These are phyloP conservation scores for Chionis minor DNA, from an alignment of 2,113 vertebrate species.

Conservation along the genomic window DNA sequence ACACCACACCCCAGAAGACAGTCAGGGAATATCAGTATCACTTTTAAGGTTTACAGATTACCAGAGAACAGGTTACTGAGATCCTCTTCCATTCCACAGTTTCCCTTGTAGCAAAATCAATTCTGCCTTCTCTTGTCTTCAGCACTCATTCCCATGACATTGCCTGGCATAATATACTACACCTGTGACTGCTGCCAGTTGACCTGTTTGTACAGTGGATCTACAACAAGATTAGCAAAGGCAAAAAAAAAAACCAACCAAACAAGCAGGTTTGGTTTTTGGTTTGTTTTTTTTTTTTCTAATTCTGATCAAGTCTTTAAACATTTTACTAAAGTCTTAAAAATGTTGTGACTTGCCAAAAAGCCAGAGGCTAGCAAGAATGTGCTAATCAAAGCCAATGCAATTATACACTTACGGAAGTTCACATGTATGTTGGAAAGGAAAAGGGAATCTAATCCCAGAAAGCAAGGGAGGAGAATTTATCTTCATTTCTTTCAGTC, in stretches of 20 bases:
- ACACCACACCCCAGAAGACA: not conserved
- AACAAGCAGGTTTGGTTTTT: accelerated
- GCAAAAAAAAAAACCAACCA: not conserved
- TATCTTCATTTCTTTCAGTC: not conserved
- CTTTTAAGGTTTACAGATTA: not conserved
- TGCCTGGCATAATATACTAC: not conserved
- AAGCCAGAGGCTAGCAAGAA: not conserved
- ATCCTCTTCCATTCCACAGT: not conserved
- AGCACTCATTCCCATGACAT: not conserved
- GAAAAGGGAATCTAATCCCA: not conserved
- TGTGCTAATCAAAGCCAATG: not conserved
- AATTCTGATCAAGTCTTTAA: not conserved
- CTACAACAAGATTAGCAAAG: not conserved
- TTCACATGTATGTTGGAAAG: not conserved
- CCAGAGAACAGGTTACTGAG: not conserved
- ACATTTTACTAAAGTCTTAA: not conserved
- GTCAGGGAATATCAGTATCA: not conserved
- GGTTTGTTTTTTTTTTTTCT: not conserved
- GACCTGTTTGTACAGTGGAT: not conserved
- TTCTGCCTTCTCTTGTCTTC: not conserved
- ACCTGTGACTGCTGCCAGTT: not conserved
- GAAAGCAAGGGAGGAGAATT: not conserved
- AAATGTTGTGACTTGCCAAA: not conserved
- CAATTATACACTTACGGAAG: not conserved
- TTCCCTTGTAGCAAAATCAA: not conserved